Evolutionary conservation across 1,140 invertebrate species (phyloP), one percentile per base, ranked within the genome.

Genomic region (Stegodyphus mimosarum): DNA sequence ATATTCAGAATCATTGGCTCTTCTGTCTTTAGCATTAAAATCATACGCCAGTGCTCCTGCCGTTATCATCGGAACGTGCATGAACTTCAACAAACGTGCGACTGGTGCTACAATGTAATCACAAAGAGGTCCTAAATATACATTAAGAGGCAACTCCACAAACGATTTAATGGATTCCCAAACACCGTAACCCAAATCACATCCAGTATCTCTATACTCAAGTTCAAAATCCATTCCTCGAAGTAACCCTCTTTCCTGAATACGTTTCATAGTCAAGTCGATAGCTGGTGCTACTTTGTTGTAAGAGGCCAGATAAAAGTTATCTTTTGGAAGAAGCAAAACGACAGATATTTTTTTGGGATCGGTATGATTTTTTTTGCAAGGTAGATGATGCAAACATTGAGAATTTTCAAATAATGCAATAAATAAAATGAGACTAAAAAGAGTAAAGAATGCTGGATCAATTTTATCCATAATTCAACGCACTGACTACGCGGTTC

Each of bases 61-160:
- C 9, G 83, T 86, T n/a, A 86, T n/a, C n/a, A 78, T 33, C 11
- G 73, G 83, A 6, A 77, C 52, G 2, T 64, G 5, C 7, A 77
- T 52, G 18, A 63, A 77, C 67, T 86, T 86, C 13, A 78, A 11
- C n/a, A 77, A 15, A 18, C 96, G 92, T 0, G 95, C 94, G 1
- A 98, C 95, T 1, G 96, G 96, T 0, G 96, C 96, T 79, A 98
- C 93, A 7, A 95, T 95, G 90, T 97, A 98, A 88, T 97, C 95
- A 90, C 96, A 98, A 1, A 96, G 94, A 1, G 97, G 95, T 0
- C 97, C 97, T 88, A 98, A 92, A 89, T 98, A 96, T 0, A 95
- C 95, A 91, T 98, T 95, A 93, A 93, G 88, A 87, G 90, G 81
- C 1, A 1, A 55, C 53, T 84, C 73, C 4, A 84, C 69, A 18